A percentile compares a stretch with the other conserved stretches of the same genome.
These are phyloP conservation scores for Telmatochromis brachygnathus DNA, from an alignment of 2,113 vertebrate genomes.

Conservation along the genomic window DNA sequence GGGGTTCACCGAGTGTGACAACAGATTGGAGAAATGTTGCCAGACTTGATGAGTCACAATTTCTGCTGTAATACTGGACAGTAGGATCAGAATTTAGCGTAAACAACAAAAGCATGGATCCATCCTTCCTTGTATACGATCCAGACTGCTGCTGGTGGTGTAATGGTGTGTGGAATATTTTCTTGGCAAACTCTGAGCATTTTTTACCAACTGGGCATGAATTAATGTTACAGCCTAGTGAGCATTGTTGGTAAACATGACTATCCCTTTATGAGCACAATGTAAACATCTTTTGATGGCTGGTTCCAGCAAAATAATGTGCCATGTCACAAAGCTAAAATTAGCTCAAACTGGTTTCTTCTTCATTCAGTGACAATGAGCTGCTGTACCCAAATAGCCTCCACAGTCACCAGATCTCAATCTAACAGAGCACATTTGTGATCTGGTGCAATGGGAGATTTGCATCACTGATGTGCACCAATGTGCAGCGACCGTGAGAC, in stretches of 20 bases:
- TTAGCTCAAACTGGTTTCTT: not conserved
- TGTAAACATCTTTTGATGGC: not conserved
- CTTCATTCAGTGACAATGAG: rapidly evolving
- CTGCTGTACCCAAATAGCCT: not conserved
- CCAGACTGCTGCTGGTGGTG: rapidly evolving
- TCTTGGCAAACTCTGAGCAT: not conserved
- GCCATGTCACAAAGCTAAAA: not conserved
- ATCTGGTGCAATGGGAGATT: not conserved
- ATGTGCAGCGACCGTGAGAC: not conserved
- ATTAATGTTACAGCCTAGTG: not conserved
- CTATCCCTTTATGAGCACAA: rapidly evolving
- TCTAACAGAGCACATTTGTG: not conserved
- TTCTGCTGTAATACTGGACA: not conserved
- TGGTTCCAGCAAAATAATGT: not conserved
- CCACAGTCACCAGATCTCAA: not conserved
- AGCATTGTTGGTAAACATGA: not conserved
- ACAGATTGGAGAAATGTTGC: not conserved
- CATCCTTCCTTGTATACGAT: not conserved
- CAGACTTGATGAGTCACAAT: no score
- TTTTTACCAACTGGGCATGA: not conserved
- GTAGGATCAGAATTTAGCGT: rapidly evolving
- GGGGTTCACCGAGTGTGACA: not conserved
- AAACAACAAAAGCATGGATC: not conserved
- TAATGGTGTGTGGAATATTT: not conserved
- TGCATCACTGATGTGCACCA: not conserved